Evolutionary conservation across 2,797 vertebrate genomes (phyloP), one percentile per base, ranked within the genome.

Genomic region (Anguilla pacifica): DNA sequence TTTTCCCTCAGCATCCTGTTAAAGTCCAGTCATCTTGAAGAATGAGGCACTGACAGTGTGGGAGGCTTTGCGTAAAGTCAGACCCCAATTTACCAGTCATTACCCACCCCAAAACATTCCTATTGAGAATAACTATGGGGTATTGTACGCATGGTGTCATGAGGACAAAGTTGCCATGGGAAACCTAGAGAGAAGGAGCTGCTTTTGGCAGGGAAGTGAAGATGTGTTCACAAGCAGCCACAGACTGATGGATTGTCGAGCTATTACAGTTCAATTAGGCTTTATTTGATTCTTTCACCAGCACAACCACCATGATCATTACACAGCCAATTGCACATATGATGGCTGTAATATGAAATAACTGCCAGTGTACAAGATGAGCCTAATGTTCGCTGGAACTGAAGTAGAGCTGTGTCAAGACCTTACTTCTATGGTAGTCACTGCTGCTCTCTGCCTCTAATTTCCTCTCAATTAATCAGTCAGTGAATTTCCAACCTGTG

Each of bases 291-390:
- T 91, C 87, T 91, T 91, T 88, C 89, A 90, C 89, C 85, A 89
- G 89, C 90, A 89, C 87, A 89, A 89, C 89, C 86, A 87, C 91
- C 88, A 67, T 87, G 90, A 92, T 93, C 92, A 93, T 95, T 94
- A 92, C 93, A 94, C 93, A 93, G 90, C 90, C 94, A 92, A 93
- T 94, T 94, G 92, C 91, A 91, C 93, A 91, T 91, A 92, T 92
- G 93, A 94, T 93, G 92, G 91, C 89, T 89, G 87, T 92, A 92
- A 93, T 93, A 91, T 93, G 91, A 92, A 92, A 94, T 92, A 91
- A 93, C 90, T 92, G 91, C 90, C 92, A 90, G 88, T 86, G 91
- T 90, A 91, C 89, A 90, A 91, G 92, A 93, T 84, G 53, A 89
- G 87, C 82, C 86, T 88, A 85, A 82, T 83, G 84, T 90, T 91